phyloP scores from a whole-genome alignment of 2,888 invertebrate species.

The Amphiduros pacificus region DNA sequence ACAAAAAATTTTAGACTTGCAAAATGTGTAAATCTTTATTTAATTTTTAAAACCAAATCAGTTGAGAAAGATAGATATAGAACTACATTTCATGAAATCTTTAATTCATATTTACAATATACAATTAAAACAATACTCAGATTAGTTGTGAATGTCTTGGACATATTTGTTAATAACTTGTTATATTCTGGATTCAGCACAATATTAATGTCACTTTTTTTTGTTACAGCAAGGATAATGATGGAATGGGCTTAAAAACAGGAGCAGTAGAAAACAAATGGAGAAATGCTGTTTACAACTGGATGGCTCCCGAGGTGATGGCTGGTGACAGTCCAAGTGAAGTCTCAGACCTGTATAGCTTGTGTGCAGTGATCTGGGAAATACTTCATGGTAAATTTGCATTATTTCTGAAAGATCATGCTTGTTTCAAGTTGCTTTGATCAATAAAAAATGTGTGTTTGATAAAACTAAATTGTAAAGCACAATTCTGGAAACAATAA shows the following conservation, averaged over 20 bases:
- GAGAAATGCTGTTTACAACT: slow-evolving; percentile 52
- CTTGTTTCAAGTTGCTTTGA: neutral
- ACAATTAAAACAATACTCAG: no score
- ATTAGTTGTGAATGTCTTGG: no score
- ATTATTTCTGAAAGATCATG: neutral
- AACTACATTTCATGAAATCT: no score
- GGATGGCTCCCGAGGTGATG: slow-evolving; percentile 62
- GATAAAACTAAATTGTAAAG: neutral
- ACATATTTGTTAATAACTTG: no score
- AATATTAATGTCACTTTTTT: neutral
- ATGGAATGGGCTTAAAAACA: neutral
- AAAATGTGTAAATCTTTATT: no score
- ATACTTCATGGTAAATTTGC: slow-evolving; percentile 43
- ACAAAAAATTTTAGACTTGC: no score
- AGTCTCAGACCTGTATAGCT: slow-evolving; percentile 60
- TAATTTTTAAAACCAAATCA: no score
- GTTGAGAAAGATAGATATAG: no score
- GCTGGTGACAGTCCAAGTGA: slow-evolving; percentile 47
- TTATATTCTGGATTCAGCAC: neutral
- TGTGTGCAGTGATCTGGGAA: slow-evolving; percentile 61
- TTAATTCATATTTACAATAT: no score
- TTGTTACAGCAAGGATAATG: neutral
- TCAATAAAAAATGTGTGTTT: neutral
- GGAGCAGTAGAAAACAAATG: slow-evolving; percentile 26
- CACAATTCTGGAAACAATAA: no score